These are phyloP conservation scores for Habroteleia sp. DNA, from an alignment of 2,888 invertebrate genomes.

Conservation along the genomic window DNA sequence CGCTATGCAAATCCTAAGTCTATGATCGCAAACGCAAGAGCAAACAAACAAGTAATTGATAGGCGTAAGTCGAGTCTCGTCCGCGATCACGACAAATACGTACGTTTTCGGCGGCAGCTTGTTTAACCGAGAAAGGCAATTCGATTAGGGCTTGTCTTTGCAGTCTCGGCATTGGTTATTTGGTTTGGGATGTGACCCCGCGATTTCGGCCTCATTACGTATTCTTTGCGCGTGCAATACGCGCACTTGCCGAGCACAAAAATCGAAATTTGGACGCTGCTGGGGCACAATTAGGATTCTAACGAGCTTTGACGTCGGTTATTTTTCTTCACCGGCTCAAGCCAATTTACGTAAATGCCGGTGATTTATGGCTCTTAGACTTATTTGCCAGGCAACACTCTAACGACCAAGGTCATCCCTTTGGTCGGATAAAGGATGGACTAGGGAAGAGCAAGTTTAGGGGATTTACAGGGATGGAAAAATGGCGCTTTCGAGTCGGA, in stretches of 20 bases:
- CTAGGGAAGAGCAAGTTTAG: background rate
- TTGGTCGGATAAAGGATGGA: slow-evolving; percentile 10
- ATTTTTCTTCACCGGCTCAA: slow-evolving; percentile 63
- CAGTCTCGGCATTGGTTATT: slow-evolving; percentile 63
- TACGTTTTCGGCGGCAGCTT: slow-evolving; percentile 13
- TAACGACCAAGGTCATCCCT: slow-evolving; percentile 11
- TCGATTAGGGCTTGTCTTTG: slow-evolving; percentile 39
- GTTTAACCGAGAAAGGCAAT: slow-evolving; percentile 26
- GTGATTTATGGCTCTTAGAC: slow-evolving; percentile 52
- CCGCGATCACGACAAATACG: slow-evolving; percentile 15
- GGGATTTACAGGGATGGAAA: too few species aligned
- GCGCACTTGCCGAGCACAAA: slow-evolving; percentile 13
- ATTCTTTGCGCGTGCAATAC: slow-evolving; percentile 44
- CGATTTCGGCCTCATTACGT: slow-evolving; percentile 29
- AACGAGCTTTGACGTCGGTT: background rate
- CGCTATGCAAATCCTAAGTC: slow-evolving; percentile 64
- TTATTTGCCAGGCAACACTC: slow-evolving; percentile 12
- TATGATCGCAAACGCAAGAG: slow-evolving; percentile 21
- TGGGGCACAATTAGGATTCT: background rate
- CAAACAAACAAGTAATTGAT: slow-evolving; percentile 45
- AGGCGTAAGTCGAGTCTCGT: slow-evolving; percentile 27
- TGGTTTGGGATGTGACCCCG: slow-evolving; percentile 71
- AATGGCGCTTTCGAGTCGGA: too few species aligned
- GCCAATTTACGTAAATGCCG: slow-evolving; percentile 73
- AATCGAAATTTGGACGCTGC: slow-evolving; percentile 17